Base-by-base conservation (phyloP, 2,113 vertebrate species). In the Lamprotornis superbus region DNA sequence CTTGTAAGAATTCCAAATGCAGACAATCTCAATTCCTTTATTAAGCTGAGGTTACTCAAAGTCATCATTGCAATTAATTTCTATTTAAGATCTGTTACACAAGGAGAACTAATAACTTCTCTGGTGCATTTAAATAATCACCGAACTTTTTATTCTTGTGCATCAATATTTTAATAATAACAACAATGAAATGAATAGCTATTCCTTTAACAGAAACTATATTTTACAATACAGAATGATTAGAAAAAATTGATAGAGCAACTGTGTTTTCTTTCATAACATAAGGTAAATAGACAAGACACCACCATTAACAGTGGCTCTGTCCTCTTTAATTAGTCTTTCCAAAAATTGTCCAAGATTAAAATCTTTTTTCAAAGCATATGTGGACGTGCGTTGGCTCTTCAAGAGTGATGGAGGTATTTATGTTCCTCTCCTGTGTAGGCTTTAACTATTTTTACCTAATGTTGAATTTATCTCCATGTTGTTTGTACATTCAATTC, bases 41-140 rank as follows among this genome's bases (percentile, higher is more conserved):
- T 87, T 93, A 94, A 82, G 9, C 8, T 55, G 37, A 50, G 49
- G 71, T 86, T 91, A 81, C 52, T 90, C 18, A 1, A 80, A 52
- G 65, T 64, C 55, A 79, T 74, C 40, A 79, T 50, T 59, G n/a
- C 28, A 95, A 94, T 93, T 95, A 79, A 56, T 86, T 65, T 79
- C 52, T 69, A 30, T 71, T 88, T 93, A 93, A 84, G 46, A 56
- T 89, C 87, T 83, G 65, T 65, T 86, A 84, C 52, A 79, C 83
- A 94, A 80, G 15, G 9, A 68, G 17, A 77, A 8, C 7, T 87
- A 76, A 71, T 91, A 87, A 47, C 16, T 89, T 80, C 60, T 49
- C 24, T 55, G 33, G 4, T 46, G 56, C 6, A 28, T 65, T 53
- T 57, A 83, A 92, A 35, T 52, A 7, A 83, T 12, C 24, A 5